Base-by-base conservation (phyloP, 2,888 invertebrate genomes). In the Acleris emargana region DNA sequence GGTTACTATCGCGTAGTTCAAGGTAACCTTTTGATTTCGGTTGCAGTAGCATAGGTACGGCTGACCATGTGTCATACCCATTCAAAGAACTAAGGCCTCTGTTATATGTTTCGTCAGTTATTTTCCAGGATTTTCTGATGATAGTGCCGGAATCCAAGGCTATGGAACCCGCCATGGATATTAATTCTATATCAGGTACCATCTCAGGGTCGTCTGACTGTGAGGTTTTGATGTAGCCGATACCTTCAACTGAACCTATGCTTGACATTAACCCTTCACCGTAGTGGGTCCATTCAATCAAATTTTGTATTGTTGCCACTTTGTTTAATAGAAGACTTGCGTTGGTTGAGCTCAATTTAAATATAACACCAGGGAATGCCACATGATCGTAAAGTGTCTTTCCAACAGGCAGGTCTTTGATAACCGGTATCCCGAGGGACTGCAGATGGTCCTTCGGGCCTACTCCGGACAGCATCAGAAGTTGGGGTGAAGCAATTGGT, bases 401-500 rank as follows among this genome's bases (percentile, higher is more conserved):
- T 3, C 96, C 96, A 11, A 96, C 95, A 17, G 94, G 95, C 58
- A 95, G 81, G 70, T 95, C 93, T 60, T 93, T 84, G 1, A 96
- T 76, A 1, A 95, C 86, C 0, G 95, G 95, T 67, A 96, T 93
- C 0, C 91, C 92, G 5, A 94, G 84, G 9, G 90, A 84, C 67
- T 92, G 80, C 2, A 95, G 86, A 76, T 95, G 93, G 68, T 94
- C 86, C 67, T 84, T 82, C 0, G 94, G 94, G 0, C 94, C 94
- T 16, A 94, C 81, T 13, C 97, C 97, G 5, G 97, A 97, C 2
- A 99, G 85, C 97, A 98, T 97, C n/a, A 99, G 93, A 17, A 99
- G 81, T 82, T 99, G 98, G 0, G 98, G 97, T 0, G 97, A 96
- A 75, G 96, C 97, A 69, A 99, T 95, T 1, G 97, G 94, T 1